Evolutionary conservation across 2,797 vertebrate genomes (phyloP), one percentile per base, ranked within the genome.

Genomic region (Sternotherus odoratus): DNA sequence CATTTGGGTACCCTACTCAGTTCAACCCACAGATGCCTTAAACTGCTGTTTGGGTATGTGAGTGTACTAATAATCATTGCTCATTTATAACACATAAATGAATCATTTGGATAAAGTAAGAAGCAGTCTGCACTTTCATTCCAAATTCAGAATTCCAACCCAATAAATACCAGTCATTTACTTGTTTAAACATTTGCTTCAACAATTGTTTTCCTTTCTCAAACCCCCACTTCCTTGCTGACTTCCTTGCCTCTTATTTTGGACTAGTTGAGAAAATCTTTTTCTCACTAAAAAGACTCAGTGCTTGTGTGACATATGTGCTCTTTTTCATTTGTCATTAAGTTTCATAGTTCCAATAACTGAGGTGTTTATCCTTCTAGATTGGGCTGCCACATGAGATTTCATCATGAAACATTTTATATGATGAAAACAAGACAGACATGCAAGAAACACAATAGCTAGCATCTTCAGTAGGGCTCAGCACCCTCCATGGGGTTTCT

Each of bases 21-120:
- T 57, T 36, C 11, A 63, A 8, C 4, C 2, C 1, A 10, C 6
- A 16, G 16, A 8, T 54, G 15, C 21, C 56, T 10, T 0, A 1
- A 50, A 6, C 39, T 12, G 19, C 1, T 0, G 9, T 15, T 54
- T 86, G 2, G 10, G 28, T 9, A 57, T 28, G 69, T 50, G 81
- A 88, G n/a, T 7, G 46, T 19, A 33, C 2, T 50, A 33, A 28
- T 1, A 36, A n/a, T 0, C 36, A 5, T 1, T 66, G 11, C 7
- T 7, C 54, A 33, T 74, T 89, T 91, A 24, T 60, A 84, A n/a
- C 23, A 53, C 26, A 54, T 4, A 1, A 19, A 19, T 3, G 1
- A 24, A 80, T 5, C 1, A 4, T 78, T 46, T 36, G 16, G 3
- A 57, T 33, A 28, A 82, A 66, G 5, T 82, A 6, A 28, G 54